Conservation (phyloP, 1,140 invertebrate genomes). For the Littorina saxatilis region DNA sequence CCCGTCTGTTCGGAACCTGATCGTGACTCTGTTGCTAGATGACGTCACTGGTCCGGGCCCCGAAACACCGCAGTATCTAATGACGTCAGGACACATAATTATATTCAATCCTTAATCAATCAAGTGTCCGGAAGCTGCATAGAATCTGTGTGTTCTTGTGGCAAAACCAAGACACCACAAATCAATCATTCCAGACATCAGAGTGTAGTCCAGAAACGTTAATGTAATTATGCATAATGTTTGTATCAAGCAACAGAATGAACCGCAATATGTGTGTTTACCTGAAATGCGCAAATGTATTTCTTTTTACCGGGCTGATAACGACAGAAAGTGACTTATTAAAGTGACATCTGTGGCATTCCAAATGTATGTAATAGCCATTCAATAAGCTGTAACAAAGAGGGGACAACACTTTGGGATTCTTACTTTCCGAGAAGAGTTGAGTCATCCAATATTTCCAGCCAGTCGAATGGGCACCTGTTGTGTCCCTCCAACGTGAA, state of each 20-base stretch:
- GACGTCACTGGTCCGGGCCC: background rate
- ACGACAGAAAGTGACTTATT: background rate
- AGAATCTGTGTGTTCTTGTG: background rate
- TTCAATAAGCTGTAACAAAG: background rate
- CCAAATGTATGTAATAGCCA: no score
- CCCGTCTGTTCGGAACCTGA: background rate
- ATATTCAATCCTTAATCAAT: no score
- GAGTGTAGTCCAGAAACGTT: background rate
- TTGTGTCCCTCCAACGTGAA: background rate
- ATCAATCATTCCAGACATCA: background rate
- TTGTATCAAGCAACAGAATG: background rate
- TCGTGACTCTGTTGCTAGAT: background rate
- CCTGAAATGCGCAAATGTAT: background rate
- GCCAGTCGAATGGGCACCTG: slow-evolving; percentile 10
- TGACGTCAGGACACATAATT: background rate
- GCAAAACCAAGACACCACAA: background rate
- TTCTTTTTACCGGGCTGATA: background rate
- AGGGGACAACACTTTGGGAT: background rate
- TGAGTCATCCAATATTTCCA: background rate
- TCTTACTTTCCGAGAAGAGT: background rate
- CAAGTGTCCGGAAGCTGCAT: no score
- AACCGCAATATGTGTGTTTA: background rate
- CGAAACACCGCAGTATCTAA: background rate
- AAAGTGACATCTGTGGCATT: no score
- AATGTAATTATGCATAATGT: background rate